phyloP scores from a whole-genome alignment of 2,797 vertebrate species.

The Selene dorsalis region DNA sequence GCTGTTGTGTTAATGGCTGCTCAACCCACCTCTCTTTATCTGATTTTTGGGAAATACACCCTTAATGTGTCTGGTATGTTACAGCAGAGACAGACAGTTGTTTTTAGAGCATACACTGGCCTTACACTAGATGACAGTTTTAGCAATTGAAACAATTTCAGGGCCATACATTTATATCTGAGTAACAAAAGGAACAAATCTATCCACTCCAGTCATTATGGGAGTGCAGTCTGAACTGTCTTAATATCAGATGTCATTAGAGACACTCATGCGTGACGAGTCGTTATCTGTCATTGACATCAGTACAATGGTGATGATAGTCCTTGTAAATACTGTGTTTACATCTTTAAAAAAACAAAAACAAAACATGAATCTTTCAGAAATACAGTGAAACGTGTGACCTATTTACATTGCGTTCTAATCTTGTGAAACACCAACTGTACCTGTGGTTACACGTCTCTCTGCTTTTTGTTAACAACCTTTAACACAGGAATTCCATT shows the following conservation, averaged over 20 bases:
- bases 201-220: constrained; percentile 12
- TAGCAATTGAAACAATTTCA: constrained; percentile 6
- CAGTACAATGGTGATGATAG: constrained; percentile 26
- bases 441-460: neutral
- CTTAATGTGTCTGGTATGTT: constrained; percentile 32
- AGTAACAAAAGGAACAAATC: constrained; percentile 5
- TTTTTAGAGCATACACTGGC: neutral
- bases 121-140: neutral
- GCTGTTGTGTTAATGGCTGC: constrained; percentile 1
- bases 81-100: neutral
- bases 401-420: neutral
- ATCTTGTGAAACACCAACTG: neutral
- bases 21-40: constrained; percentile 36
- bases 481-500: neutral
- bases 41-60: constrained; percentile 49
- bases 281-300: constrained; percentile 31
- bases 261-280: constrained; percentile 43
- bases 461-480: neutral
- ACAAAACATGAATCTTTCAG: no score
- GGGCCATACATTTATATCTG: constrained; percentile 6
- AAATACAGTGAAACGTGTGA: neutral
- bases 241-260: constrained; percentile 48
- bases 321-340: constrained; percentile 23
- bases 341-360: constrained; percentile 4
- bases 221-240: constrained; percentile 12